phyloP scores from a whole-genome alignment of 2,888 invertebrate species.

The Conus canariensis region DNA sequence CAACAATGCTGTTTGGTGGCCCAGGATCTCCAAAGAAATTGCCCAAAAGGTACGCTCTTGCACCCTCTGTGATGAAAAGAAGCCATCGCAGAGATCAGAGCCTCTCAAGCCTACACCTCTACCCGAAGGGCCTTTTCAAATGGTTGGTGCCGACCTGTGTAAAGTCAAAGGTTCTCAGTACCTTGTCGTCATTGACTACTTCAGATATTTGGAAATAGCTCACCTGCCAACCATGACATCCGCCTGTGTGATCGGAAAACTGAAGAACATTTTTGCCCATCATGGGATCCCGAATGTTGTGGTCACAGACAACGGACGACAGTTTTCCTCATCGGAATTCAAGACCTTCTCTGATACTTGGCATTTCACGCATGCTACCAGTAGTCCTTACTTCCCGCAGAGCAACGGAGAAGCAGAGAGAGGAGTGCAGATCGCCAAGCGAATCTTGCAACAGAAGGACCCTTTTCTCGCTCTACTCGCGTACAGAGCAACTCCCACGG shows the following conservation, averaged over 20 bases:
- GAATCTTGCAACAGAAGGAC: background rate
- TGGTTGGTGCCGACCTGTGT: background rate
- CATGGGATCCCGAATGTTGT: constrained; percentile 18
- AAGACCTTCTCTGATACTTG: constrained; percentile 15
- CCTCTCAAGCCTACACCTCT: constrained; percentile 13
- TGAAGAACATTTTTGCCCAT: constrained; percentile 16
- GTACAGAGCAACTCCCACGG: constrained; percentile 27
- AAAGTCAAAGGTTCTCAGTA: background rate
- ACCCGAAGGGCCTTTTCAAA: constrained; percentile 20
- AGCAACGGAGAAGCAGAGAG: constrained; percentile 31
- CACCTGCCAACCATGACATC: background rate
- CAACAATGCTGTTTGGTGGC: constrained; percentile 30
- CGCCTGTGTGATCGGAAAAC: background rate
- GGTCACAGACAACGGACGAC: background rate
- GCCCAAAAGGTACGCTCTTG: constrained; percentile 15
- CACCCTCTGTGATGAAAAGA: background rate
- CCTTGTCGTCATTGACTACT: constrained; percentile 36
- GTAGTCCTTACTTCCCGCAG: background rate
- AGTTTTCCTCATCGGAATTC: constrained; percentile 2
- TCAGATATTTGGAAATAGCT: constrained; percentile 8
- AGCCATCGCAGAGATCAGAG: background rate
- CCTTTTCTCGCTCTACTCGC: background rate
- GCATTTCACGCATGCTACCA: constrained; percentile 28
- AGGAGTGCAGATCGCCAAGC: constrained; percentile 20
- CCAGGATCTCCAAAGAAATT: background rate